Evolutionary conservation across 2,888 invertebrate genomes (phyloP), one percentile per base, ranked within the genome.

Genomic region (Lasioglossum villosulum): DNA sequence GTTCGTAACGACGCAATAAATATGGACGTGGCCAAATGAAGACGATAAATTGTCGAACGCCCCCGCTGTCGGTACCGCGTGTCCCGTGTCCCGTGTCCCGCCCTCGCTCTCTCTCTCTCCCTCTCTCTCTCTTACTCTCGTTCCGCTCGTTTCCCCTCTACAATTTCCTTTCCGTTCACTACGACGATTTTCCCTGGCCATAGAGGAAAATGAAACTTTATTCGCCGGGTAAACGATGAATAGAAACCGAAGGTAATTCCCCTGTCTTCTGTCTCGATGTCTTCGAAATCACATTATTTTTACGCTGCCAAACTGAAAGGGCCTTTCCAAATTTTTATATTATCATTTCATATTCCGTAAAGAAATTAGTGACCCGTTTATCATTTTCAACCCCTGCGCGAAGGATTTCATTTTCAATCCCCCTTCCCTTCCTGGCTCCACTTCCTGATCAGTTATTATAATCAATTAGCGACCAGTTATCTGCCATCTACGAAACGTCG

Each of bases 381-480:
- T 16, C 82, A 79, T 71, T 87, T 82, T 66, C 82, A 86, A 78
- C 72, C 78, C 83, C 73, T 63, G 79, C 79, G 14, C 34, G 48
- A 4, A 19, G n/a, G 34, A 16, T 52, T 23, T 23, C 23, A 10
- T 10, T 52, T 19, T 63, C n/a, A 30, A 56, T n/a, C 45, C 48
- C 73, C 75, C 68, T 72, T 37, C 37, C 39, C 27, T 77, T 86
- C 85, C 91, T 90, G 88, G 85, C 83, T 87, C 77, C 89, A 78
- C 84, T 90, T 90, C 89, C 91, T 66, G 76, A 68, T 80, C 88
- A 88, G 90, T 94, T 94, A 94, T 95, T 93, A 93, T 94, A 95
- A 95, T 95, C 94, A 95, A 95, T 95, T 94, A 94, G 93, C 94
- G 90, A 86, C 90, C 92, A 88, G 93, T 93, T 95, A 94, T 93